phyloP scores from a whole-genome alignment of 2,888 invertebrate species.

The Mellilla xanthometata region DNA sequence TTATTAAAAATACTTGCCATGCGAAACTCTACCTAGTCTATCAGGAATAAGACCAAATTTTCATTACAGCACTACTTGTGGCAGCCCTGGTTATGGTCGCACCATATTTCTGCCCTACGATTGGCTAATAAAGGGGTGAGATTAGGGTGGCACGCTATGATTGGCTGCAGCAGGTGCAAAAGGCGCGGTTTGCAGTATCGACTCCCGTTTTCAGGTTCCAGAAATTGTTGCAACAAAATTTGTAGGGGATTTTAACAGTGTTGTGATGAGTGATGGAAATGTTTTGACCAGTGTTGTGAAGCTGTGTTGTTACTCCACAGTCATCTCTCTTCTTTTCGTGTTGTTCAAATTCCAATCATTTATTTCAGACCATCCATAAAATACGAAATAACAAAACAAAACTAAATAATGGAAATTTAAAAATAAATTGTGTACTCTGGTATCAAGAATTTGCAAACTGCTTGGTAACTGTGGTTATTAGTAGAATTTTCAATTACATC shows the following conservation, averaged over 20 bases:
- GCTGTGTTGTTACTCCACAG: no score
- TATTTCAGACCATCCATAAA: no score
- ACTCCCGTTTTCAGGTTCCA: conserved; percentile 45
- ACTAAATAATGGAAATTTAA: no score
- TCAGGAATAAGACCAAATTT: conserved; percentile 23
- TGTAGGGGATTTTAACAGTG: conserved; percentile 6
- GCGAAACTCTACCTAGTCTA: conserved; percentile 30
- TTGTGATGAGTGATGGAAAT: conserved; percentile 1
- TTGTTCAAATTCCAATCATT: no score
- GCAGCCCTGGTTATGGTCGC: conserved; percentile 50
- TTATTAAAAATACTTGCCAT: conserved; percentile 51
- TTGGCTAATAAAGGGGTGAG: conserved; percentile 57
- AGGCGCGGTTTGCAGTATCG: conserved; percentile 56
- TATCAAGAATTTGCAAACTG: no score
- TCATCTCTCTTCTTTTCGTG: no score
- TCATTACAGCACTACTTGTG: background rate
- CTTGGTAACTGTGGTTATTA: no score
- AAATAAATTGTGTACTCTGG: no score
- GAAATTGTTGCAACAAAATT: conserved; percentile 19
- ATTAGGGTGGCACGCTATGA: conserved; percentile 49
- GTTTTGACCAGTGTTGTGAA: background rate
- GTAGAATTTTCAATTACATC: no score
- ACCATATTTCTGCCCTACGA: conserved; percentile 62
- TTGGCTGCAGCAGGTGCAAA: conserved; percentile 64
- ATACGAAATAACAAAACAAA: no score